Base-by-base conservation (phyloP, 1,140 invertebrate species). In the Zaprionus capensis region DNA sequence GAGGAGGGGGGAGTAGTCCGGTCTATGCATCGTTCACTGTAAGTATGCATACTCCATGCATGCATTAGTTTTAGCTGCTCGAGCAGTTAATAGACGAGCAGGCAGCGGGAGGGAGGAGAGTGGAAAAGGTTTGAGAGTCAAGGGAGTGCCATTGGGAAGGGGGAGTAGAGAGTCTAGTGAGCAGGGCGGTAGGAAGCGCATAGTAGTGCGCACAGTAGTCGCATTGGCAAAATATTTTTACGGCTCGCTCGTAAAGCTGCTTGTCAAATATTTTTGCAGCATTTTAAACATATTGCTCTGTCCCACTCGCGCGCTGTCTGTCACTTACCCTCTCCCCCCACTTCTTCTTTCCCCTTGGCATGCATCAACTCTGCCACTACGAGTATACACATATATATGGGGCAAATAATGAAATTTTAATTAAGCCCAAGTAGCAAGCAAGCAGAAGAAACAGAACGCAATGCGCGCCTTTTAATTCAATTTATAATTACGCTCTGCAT, bases 191-290 rank as follows among this genome's bases (percentile, higher is more conserved):
- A 49, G 49, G 31, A 17, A 46, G 44, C 17, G 31, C 22, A 22
- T 22, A 22, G 22, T 22, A 22, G 26, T 34, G 61, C 34, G 75
- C 53, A 61, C 41, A n/a, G 41, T 31, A 56, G 58, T 74, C 73
- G 56, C 41, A 61, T 26, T 71, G 67, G 57, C 22, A 68, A 87
- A 88, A 79, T 87, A 87, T 87, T 88, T 87, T 88, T 88, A 87
- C 64, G 78, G 80, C 78, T 76, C 51, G 77, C 77, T 88, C 84
- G 80, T 87, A 87, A 87, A 87, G 74, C 71, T 81, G 83, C 83
- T 81, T 88, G 84, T 87, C 83, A 87, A 81, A 87, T 87, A 87
- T 87, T 83, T 84, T 78, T 81, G 81, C 84, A 75, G 81, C 78
- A 81, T 80, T 80, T 84, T 84, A 84, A 84, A 72, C 72, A 73